A percentile compares a stretch with the other conserved stretches of the same genome.
Conservation (phyloP, 2,797 vertebrate species). For the Spondyliosoma cantharus region DNA sequence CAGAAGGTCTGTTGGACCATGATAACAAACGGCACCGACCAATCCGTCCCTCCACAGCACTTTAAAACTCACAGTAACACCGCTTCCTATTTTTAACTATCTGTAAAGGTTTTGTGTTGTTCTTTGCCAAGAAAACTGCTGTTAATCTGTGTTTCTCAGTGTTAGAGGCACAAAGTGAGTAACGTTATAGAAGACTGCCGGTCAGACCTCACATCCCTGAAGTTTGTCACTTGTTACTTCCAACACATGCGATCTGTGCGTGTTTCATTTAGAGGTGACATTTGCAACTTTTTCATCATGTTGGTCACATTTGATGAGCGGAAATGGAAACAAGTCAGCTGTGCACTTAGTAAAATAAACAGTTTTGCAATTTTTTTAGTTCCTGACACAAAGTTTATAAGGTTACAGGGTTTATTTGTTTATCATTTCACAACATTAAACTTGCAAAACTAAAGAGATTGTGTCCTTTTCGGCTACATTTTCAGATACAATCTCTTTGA, state of each 20-base stretch:
- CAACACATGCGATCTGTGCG: background rate
- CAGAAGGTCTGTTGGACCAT: constrained; percentile 42
- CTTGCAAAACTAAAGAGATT: no score
- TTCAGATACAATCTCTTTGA: no score
- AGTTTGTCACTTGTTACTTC: background rate
- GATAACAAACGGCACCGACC: constrained; percentile 60
- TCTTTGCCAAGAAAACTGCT: background rate
- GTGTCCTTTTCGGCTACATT: no score
- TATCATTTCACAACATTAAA: no score
- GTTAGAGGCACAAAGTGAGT: background rate
- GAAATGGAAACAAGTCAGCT: background rate
- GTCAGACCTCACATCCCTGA: background rate
- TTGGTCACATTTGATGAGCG: background rate
- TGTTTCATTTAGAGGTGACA: background rate
- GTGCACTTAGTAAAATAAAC: background rate
- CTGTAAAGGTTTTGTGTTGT: no score
- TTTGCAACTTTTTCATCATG: background rate
- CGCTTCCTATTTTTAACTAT: background rate
- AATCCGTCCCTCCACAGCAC: background rate
- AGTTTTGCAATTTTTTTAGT: background rate
- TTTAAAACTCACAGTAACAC: constrained; percentile 4
- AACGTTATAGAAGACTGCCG: background rate
- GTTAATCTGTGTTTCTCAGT: background rate
- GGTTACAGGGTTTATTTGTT: no score
- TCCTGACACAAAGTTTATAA: background rate